Percentiles rank a stretch among this genome's conserved stretches.
Conservation (phyloP, 2,797 vertebrate genomes). For the Eurystomus glaucurus region DNA sequence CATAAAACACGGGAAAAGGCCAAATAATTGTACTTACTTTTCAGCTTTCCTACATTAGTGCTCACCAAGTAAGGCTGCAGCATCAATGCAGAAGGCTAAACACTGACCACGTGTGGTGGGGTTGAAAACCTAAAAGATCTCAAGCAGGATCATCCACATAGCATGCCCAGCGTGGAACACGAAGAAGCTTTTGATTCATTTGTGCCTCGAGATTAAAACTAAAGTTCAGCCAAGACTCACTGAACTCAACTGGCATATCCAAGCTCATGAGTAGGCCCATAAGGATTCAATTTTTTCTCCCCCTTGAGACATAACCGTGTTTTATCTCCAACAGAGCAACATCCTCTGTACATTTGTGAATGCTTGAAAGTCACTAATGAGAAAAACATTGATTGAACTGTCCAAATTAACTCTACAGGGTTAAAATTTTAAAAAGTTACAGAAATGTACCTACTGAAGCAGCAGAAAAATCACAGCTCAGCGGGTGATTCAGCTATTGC, state of each 20-base stretch:
- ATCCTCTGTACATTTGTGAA: not conserved
- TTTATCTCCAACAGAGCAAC: not conserved
- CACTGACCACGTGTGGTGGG: not conserved
- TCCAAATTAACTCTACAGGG: not conserved
- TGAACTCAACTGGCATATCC: not conserved
- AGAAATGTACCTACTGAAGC: not conserved
- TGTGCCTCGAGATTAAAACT: not conserved
- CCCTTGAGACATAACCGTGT: not conserved
- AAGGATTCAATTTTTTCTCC: not conserved
- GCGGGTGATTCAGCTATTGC: not conserved
- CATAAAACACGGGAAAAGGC: not conserved
- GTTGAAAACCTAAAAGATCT: not conserved
- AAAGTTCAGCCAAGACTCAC: not conserved
- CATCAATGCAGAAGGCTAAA: not conserved
- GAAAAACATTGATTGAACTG: not conserved
- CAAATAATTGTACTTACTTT: not conserved
- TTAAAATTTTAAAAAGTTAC: not conserved
- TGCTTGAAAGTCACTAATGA: not conserved
- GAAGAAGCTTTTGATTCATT: not conserved
- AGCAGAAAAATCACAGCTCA: not conserved
- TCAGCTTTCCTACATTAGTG: not conserved
- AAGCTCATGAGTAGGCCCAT: not conserved
- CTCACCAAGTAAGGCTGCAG: not conserved
- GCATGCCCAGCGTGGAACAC: rapidly evolving
- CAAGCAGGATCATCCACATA: not conserved